Conservation (phyloP, 1,140 invertebrate genomes). For the Eriocheir sinensis region DNA sequence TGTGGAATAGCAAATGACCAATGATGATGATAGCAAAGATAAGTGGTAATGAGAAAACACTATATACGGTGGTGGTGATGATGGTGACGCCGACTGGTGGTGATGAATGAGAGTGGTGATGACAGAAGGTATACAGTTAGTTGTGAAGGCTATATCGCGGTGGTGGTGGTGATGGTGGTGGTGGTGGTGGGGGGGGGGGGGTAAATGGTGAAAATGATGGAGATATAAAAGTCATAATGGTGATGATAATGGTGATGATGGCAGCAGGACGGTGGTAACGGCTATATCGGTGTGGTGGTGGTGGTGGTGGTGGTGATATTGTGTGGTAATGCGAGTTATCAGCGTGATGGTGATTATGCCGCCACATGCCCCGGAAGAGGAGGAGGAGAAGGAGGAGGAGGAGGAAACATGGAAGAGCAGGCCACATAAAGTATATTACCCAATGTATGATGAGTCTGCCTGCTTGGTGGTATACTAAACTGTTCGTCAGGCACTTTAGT, state of each 20-base stretch:
- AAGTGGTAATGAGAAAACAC: background rate
- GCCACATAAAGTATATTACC: too few relatives aligned
- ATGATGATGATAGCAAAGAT: background rate
- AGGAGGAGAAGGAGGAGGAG: background rate
- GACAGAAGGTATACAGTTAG: background rate
- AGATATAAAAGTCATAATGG: background rate
- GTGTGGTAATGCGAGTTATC: conserved; percentile 24
- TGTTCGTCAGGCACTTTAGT: too few relatives aligned
- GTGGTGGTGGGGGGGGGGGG: background rate
- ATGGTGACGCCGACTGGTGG: background rate
- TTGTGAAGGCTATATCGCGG: background rate
- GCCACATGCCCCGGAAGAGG: conserved; percentile 2
- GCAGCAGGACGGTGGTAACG: background rate
- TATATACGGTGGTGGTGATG: background rate
- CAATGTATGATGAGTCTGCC: too few relatives aligned
- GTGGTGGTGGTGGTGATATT: background rate
- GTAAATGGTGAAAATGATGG: background rate
- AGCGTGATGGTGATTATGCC: conserved; percentile 27
- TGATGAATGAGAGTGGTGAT: background rate
- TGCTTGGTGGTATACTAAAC: too few relatives aligned
- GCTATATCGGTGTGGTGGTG: background rate
- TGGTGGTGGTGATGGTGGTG: conserved; percentile 15
- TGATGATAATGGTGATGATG: background rate
- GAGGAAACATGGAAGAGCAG: too few relatives aligned
- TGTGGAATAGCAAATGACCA: background rate